Conservation (phyloP, 2,113 vertebrate species). For the Choloepus hoffmanni region DNA sequence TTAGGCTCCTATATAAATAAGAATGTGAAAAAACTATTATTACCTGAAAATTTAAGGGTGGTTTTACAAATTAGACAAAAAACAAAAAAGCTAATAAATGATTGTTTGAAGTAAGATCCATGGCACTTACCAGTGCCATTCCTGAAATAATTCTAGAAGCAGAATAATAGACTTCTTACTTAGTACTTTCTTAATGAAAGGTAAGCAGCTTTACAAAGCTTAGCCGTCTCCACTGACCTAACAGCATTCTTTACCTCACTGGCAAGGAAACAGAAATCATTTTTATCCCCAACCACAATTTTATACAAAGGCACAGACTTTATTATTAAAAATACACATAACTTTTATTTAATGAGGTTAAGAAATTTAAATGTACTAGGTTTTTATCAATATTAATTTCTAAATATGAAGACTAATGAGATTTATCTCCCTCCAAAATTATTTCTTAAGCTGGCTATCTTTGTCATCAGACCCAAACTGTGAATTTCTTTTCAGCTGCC, state of each 20-base stretch:
- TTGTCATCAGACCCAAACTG: not conserved
- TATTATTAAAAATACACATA: not conserved
- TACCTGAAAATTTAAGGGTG: not conserved
- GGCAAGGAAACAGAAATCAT: constrained; percentile 80
- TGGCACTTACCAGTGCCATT: constrained; percentile 77
- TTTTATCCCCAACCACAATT: not conserved
- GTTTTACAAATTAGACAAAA: not conserved
- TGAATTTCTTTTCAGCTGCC: not conserved
- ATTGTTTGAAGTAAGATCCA: constrained; percentile 72
- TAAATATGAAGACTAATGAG: not conserved
- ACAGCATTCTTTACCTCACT: constrained; percentile 81
- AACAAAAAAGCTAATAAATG: not conserved
- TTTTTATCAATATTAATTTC: not conserved
- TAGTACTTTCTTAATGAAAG: constrained; percentile 84
- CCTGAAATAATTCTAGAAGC: constrained; percentile 86
- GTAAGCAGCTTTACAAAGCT: constrained; percentile 87
- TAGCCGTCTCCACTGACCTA: constrained; percentile 81
- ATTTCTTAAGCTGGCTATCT: not conserved
- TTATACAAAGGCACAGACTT: not conserved
- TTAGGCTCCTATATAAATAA: not conserved
- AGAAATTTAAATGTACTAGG: not conserved
- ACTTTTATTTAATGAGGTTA: not conserved
- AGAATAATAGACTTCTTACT: constrained; percentile 84
- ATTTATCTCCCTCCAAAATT: not conserved
- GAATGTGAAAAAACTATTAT: not conserved